phyloP scores from a whole-genome alignment of 2,888 invertebrate species.

The Lasioglossum figueresi region DNA sequence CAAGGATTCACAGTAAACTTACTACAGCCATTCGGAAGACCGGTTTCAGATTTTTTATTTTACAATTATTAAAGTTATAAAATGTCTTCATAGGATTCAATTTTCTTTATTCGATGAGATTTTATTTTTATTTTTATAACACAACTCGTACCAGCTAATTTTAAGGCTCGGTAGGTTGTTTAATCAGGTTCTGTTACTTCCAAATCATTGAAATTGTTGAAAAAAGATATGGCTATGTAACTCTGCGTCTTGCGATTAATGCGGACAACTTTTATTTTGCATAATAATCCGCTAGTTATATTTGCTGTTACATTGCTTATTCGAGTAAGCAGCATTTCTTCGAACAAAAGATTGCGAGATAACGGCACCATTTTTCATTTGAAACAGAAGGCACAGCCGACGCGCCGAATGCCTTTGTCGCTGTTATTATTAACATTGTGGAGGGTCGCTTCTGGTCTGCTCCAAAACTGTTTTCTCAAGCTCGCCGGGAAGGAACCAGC shows the following conservation, averaged over 20 bases:
- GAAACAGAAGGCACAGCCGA: slow-evolving; percentile 20
- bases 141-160: too few relatives aligned
- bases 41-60: background rate
- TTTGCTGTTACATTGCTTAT: background rate
- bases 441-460: slow-evolving; percentile 26
- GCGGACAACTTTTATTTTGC: background rate
- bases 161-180: too few relatives aligned
- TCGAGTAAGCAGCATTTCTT: background rate
- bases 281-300: background rate
- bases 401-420: slow-evolving; percentile 41
- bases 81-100: background rate
- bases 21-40: background rate
- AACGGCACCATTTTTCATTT: background rate
- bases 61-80: background rate
- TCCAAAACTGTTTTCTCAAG: slow-evolving; percentile 59
- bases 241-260: background rate
- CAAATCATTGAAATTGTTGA: too few relatives aligned
- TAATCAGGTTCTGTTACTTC: too few relatives aligned
- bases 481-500: slow-evolving; percentile 17
- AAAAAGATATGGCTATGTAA: too few relatives aligned
- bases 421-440: slow-evolving; percentile 50
- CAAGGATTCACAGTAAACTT: background rate
- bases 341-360: background rate
- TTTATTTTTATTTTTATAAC: too few relatives aligned
- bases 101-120: background rate